Base-by-base conservation (phyloP, 2,797 vertebrate species). In the Staurois parvus region DNA sequence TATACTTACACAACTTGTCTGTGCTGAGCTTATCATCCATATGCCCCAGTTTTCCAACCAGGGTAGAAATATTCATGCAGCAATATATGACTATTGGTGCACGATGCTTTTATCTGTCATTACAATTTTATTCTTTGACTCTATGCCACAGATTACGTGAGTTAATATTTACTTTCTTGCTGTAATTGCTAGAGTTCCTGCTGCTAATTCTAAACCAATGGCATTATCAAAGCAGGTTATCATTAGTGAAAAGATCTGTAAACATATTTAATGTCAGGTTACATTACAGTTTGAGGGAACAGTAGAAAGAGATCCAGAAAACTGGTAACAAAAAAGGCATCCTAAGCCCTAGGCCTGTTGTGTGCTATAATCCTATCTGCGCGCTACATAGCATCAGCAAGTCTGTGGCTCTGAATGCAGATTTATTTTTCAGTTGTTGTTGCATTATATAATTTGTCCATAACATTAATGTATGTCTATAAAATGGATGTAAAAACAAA, bases 221-320 rank as follows among this genome's bases (percentile, higher is more conserved):
- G 76, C 84, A 85, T 85, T 85, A 80, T 81, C 62, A 76, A 76
- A 76, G 77, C 59, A 45, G 72, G 84, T 81, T 85, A 81, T 81
- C 30, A 75, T 81, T 85, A 80, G 84, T 21, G 42, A 72, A 85
- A 68, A 74, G 84, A 59, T 75, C 72, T 85, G 84, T 76, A 81
- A 85, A 85, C 77, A 85, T 80, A 75, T 85, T 85, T 80, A 81
- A 85, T 26, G 72, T 76, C 84, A 76, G 78, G 56, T 81, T 74
- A 40, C 64, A 85, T 81, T 85, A 79, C 77, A 69, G 45, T 80
- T 56, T 42, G 24, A 69, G 24, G 30, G 45, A 76, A 59, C 30
- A 80, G 29, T 67, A 70, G 84, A 68, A 85, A 56, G 40, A 69
- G 77, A 85, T 80, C 77, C 72, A 75, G 70, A 80, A 73, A 80